A percentile compares a stretch with the other conserved stretches of the same genome.
These are phyloP conservation scores for Pangasius mekongensis DNA, from an alignment of 2,797 vertebrate species.

Conservation along the genomic window DNA sequence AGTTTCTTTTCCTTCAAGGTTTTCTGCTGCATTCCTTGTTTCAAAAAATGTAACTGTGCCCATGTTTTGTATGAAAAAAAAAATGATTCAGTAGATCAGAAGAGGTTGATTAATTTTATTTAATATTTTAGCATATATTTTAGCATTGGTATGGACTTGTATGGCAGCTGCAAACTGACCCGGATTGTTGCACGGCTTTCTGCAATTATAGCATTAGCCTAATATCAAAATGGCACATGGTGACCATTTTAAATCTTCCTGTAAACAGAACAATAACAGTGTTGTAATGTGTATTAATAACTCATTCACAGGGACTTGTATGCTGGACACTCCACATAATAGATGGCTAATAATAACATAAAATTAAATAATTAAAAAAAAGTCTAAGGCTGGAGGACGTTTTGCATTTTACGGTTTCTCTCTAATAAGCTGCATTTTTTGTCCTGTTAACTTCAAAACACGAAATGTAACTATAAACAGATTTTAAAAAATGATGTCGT, in stretches of 20 bases:
- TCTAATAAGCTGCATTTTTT: background rate
- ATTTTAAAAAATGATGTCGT: background rate
- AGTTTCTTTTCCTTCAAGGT: background rate
- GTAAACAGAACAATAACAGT: background rate
- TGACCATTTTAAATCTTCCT: background rate
- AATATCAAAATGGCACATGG: background rate
- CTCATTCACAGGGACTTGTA: background rate
- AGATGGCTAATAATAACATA: background rate
- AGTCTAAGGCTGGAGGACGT: background rate
- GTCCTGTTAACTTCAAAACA: background rate
- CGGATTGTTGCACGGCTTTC: background rate
- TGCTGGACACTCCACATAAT: background rate
- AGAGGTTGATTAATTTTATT: background rate
- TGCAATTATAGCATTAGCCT: background rate
- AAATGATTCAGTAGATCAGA: background rate
- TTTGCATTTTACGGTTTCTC: background rate
- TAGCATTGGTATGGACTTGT: background rate
- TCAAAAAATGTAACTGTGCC: background rate
- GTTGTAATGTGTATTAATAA: background rate
- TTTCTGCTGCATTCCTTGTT: background rate
- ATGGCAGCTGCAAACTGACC: background rate
- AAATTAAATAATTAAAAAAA: background rate
- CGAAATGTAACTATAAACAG: background rate
- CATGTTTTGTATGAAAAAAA: background rate
- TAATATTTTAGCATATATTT: background rate